Percentiles rank a stretch among this genome's conserved stretches.
Evolutionary conservation across 37 sponge, comb jelly and placozoan genomes (phyloP).

Genomic region (Theonella swinhoei): DNA sequence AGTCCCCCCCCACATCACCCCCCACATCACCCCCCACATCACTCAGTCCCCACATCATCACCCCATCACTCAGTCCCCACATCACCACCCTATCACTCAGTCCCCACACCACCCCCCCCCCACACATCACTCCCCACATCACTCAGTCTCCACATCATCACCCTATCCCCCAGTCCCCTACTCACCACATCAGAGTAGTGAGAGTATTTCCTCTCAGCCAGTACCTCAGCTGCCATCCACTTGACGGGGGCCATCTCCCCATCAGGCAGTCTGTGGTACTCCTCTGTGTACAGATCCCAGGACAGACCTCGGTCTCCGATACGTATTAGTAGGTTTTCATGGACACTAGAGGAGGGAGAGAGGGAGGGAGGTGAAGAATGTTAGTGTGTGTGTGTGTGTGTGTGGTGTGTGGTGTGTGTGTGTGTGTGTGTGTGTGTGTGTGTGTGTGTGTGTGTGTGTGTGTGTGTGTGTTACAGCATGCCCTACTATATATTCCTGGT

Average conservation of each 20-base stretch:
- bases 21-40: too few species aligned
- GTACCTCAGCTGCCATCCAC: slow-evolving; percentile 82
- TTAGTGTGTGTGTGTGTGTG: neutral
- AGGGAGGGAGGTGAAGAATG: neutral
- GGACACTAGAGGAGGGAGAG: slow-evolving; percentile 43
- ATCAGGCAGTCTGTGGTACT: slow-evolving; percentile 58
- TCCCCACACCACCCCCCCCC: too few species aligned
- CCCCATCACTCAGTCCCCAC: too few species aligned
- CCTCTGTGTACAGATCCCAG: slow-evolving; percentile 87
- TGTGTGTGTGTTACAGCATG: too few species aligned
- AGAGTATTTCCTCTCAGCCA: slow-evolving; percentile 53
- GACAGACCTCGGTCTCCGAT: slow-evolving; percentile 80
- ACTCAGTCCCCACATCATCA: too few species aligned
- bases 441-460: neutral
- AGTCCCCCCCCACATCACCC: too few species aligned
- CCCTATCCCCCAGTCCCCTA: too few species aligned
- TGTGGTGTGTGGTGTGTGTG: neutral
- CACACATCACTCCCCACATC: too few species aligned
- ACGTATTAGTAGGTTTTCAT: slow-evolving; percentile 70
- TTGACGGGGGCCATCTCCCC: slow-evolving; percentile 72
- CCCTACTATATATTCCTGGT: slow-evolving; percentile 85
- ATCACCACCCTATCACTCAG: too few species aligned
- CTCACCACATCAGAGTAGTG: slow-evolving; percentile 85
- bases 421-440: neutral
- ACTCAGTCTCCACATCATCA: too few species aligned